Evolutionary conservation across 2,797 vertebrate genomes (phyloP), one percentile per base, ranked within the genome.

Genomic region (Hippocampus kuda): DNA sequence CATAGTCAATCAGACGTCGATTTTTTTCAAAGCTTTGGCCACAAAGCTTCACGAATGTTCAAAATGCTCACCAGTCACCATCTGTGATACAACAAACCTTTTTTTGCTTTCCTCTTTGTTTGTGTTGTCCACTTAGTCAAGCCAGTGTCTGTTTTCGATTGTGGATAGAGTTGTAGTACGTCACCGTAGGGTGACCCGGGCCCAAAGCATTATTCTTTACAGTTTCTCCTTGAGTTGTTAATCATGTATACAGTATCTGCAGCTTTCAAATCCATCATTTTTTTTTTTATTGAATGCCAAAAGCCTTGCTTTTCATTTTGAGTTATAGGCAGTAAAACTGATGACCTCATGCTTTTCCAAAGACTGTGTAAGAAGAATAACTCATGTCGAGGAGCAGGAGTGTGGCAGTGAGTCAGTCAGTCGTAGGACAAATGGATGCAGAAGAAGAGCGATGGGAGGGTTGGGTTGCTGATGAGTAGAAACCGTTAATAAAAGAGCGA

Each of bases 291-390:
- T 77, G 75, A 76, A 12, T 16, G 44, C 73, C 70, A 44, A 73
- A 79, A 66, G 70, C 1, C 48, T 66, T 66, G 75, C 79, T 78
- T 83, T 82, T 81, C 71, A 69, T 77, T 84, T 77, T 69, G 70
- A 76, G 53, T 82, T 81, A 78, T 71, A 65, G 76, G 75, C 74
- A 63, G 69, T 76, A 77, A 84, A 86, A 88, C 78, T 85, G 78
- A 87, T 88, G 85, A 88, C 70, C 78, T 85, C 78, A 82, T 71
- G 77, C 51, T 83, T 87, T 89, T 88, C 79, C 81, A 76, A 79
- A 77, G 67, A 22, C 65, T 73, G 68, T 77, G 72, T 72, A 75
- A 77, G 74, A 79, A 26, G 62, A 77, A 79, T 80, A 86, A 88
- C 63, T 84, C 75, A 65, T 80, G 75, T 79, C 20, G 57, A 72